A percentile compares a stretch with the other conserved stretches of the same genome.
Conservation (phyloP, 2,113 vertebrate species). For the Herpailurus yagouaroundi region DNA sequence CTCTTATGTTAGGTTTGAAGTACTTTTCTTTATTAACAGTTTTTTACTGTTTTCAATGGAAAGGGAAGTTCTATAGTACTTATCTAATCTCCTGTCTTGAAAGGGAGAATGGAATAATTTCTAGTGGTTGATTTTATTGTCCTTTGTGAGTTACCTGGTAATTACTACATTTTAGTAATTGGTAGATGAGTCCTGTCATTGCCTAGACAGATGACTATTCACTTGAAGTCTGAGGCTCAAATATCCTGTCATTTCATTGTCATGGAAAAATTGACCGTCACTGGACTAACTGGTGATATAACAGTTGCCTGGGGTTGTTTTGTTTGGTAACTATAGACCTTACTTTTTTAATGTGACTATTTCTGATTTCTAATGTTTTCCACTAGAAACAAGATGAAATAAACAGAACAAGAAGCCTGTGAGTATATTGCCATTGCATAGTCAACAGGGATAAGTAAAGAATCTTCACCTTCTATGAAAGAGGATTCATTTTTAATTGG, state of each 20-base stretch:
- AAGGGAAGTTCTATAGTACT: not conserved
- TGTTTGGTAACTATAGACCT: conserved; percentile 59
- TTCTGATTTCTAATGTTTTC: conserved; percentile 60
- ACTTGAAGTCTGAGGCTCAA: conserved; percentile 28
- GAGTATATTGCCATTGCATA: not conserved
- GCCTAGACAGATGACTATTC: conserved; percentile 11
- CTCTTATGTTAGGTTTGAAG: conserved; percentile 8
- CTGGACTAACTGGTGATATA: not conserved
- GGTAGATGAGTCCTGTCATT: conserved; percentile 54
- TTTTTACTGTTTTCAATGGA: conserved; percentile 26
- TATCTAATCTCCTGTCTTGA: not conserved
- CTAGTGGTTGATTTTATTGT: conserved; percentile 16
- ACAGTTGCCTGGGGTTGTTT: conserved; percentile 20
- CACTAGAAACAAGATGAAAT: conserved; percentile 54
- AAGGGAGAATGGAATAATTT: conserved; percentile 2
- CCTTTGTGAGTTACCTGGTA: conserved; percentile 14
- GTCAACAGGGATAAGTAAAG: not conserved
- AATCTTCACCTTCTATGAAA: not conserved
- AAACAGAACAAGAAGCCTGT: not conserved
- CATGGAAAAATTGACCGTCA: conserved; percentile 44
- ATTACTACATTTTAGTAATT: conserved; percentile 48
- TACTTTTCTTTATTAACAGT: conserved; percentile 24
- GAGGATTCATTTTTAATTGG: conserved; percentile 38
- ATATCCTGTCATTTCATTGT: conserved; percentile 33
- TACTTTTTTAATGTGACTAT: conserved; percentile 61